Evolutionary conservation across 2,113 vertebrate species (phyloP), one percentile per base, ranked within the genome.

Genomic region (Leptobrachium leishanense): DNA sequence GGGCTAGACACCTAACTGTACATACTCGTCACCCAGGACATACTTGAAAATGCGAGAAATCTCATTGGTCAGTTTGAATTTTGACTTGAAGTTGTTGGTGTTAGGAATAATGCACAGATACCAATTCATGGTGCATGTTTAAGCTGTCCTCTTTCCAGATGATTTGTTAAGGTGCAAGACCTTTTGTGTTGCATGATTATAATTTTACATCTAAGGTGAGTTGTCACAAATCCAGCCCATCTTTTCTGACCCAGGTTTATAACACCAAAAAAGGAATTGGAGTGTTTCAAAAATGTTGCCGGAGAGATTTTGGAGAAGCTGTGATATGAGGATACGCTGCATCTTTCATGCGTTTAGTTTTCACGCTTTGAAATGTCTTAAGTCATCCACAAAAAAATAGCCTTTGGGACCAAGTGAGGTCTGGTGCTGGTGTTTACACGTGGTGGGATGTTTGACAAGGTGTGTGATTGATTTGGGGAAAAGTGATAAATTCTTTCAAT

Each of bases 111-210:
- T 31, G 20, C 20, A 31, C 20, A 31, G 20, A 31, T 31, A 31
- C 20, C 46, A 5, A 50, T 50, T 50, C 8, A 50, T 5, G 4
- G 46, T 50, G 46, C 10, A 1, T 10, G 13, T 15, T 59, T 59
- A 59, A 59, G 10, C 55, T 12, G 55, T 15, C 55, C 1, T 7
- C 55, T 10, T 59, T 3, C 55, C 13, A 12, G 9, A 15, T 59
- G 55, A 59, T 59, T 12, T 59, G 13, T 59, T 43, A 31, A 55
- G 13, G 74, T 67, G 74, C 42, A 64, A 55, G 54, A 74, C 15
- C 6, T 31, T 12, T n/a, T 6, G 57, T 57, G 44, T 59, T 54
- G 54, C 13, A 67, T 55, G 50, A 15, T 31, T 39, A 68, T 76
- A 46, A 43, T 43, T 46, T 76, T 39, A n/a, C 64, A 68, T 39